Percentiles rank a stretch among this genome's conserved stretches.
Evolutionary conservation across 2,113 vertebrate species (phyloP).

Genomic region (Malurus elegans): DNA sequence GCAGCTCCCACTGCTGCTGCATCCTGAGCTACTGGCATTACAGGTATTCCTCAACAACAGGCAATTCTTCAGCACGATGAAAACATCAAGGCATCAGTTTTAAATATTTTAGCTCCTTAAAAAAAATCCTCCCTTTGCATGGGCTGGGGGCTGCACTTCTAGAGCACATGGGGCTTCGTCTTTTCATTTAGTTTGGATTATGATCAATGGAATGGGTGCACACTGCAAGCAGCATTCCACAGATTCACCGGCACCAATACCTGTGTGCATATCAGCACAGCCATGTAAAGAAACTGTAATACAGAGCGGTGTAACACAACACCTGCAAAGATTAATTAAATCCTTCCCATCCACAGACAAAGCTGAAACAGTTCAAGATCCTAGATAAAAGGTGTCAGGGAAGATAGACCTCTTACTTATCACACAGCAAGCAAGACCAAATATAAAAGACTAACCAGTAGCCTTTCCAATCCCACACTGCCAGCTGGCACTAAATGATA

Average conservation of each 20-base stretch:
- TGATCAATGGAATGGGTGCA: background rate
- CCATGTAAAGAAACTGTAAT: background rate
- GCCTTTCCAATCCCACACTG: background rate
- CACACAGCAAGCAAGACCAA: background rate
- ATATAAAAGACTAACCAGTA: slow-evolving; percentile 16
- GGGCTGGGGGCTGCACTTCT: background rate
- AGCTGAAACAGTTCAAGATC: background rate
- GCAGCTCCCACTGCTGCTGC: background rate
- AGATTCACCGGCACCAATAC: background rate
- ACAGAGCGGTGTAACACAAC: background rate
- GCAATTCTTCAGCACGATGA: background rate
- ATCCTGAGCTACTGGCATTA: accelerated
- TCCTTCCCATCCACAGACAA: background rate
- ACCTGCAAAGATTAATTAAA: background rate
- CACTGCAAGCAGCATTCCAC: background rate
- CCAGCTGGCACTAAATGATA: slow-evolving; percentile 39
- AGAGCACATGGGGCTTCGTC: background rate
- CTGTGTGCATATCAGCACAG: background rate
- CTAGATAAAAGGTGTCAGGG: background rate
- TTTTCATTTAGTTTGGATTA: background rate
- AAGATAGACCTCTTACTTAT: background rate
- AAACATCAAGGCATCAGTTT: background rate
- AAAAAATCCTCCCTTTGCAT: background rate
- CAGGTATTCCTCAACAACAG: background rate
- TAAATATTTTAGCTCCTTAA: background rate